Conservation (phyloP, 2,888 invertebrate genomes). For the Pristionchus maxplancki region DNA sequence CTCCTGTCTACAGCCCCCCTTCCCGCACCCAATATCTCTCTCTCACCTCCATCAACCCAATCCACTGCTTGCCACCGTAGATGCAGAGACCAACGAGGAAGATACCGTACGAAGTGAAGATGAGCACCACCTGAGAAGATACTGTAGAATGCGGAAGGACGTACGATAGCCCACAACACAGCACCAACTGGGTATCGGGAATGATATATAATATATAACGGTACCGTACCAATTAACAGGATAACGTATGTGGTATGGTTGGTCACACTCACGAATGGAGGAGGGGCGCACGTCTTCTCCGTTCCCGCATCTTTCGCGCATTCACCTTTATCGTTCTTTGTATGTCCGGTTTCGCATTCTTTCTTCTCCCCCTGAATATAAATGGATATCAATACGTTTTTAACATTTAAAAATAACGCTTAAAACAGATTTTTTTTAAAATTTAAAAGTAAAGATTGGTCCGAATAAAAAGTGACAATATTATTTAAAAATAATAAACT, state of each 20-base stretch:
- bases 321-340: not conserved
- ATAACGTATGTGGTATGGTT: not conserved
- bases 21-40: too few species aligned
- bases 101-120: not conserved
- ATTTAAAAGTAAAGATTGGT: not conserved
- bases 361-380: too few species aligned
- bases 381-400: too few species aligned
- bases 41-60: not conserved
- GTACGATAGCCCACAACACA: not conserved
- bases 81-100: not conserved
- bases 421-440: too few species aligned
- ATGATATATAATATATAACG: not conserved
- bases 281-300: not conserved
- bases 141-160: not conserved
- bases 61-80: slow-evolving; percentile 24
- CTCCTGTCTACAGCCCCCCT: too few species aligned
- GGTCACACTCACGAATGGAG: not conserved
- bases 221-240: not conserved
- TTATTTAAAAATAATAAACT: not conserved
- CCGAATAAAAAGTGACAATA: not conserved
- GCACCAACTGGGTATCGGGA: not conserved
- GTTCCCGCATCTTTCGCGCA: not conserved
- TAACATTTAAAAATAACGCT: too few species aligned
- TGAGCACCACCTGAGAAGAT: not conserved
- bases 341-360: not conserved